A percentile compares a stretch with the other conserved stretches of the same genome.
phyloP scores from a whole-genome alignment of 2,797 vertebrate genomes.

The Silurus lanzhouensis region DNA sequence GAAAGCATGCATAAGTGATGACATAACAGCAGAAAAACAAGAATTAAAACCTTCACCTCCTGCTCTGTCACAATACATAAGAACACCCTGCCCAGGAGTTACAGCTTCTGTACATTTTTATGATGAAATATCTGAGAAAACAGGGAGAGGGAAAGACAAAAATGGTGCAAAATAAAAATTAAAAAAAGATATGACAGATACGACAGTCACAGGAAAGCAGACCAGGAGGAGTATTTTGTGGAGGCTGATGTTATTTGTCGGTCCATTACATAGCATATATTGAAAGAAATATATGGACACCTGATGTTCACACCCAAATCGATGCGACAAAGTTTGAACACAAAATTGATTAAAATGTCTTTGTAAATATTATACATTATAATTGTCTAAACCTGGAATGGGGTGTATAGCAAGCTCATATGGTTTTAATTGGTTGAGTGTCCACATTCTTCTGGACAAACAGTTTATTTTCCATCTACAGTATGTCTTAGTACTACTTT shows the following conservation, averaged over 20 bases:
- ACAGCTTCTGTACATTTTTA: neutral
- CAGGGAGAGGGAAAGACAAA: neutral
- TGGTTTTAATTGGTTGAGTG: neutral
- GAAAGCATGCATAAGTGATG: neutral
- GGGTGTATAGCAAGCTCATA: neutral
- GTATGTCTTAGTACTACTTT: neutral
- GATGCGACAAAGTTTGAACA: neutral
- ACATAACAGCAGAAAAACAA: neutral
- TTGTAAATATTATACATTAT: neutral
- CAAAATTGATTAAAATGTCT: neutral
- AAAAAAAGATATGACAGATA: neutral
- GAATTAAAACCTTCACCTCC: neutral
- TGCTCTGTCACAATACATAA: neutral
- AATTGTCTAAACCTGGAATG: neutral
- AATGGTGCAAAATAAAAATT: neutral
- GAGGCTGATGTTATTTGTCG: constrained; percentile 4
- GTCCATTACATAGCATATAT: neutral
- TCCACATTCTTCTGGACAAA: neutral
- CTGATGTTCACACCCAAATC: neutral
- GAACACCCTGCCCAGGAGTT: neutral
- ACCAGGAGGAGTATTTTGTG: neutral
- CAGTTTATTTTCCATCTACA: neutral
- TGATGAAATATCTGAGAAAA: neutral
- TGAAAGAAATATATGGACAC: neutral
- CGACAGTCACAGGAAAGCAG: neutral